These are phyloP conservation scores for Stegophylla sp. DNA, from an alignment of 2,888 invertebrate species.

Conservation along the genomic window DNA sequence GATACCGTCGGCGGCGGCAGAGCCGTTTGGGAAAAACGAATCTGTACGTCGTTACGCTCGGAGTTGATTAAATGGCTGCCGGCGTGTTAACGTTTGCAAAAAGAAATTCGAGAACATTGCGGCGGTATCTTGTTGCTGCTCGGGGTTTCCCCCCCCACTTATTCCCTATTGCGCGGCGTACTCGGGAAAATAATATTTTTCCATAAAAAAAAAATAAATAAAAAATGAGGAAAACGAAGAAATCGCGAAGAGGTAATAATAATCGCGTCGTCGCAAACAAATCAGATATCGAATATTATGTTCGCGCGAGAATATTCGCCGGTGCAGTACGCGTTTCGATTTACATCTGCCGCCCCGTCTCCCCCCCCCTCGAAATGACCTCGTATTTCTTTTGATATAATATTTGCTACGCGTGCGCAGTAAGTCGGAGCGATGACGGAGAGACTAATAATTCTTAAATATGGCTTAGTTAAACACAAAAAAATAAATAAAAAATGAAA, in stretches of 20 bases:
- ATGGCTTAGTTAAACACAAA: too few species aligned
- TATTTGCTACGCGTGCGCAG: too few species aligned
- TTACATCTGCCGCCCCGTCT: too few species aligned
- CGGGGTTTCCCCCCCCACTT: conserved; percentile 8
- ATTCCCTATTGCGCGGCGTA: too few species aligned
- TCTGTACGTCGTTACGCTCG: conserved; percentile 18
- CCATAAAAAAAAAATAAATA: background rate
- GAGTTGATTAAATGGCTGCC: conserved; percentile 42
- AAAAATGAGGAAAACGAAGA: background rate
- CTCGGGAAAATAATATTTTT: background rate
- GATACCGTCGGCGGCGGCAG: conserved; percentile 7
- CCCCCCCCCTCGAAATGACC: too few species aligned
- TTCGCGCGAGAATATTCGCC: too few species aligned
- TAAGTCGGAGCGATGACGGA: too few species aligned
- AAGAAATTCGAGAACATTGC: conserved; percentile 44
- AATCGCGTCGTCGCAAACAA: background rate
- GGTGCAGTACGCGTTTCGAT: too few species aligned
- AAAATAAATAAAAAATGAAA: too few species aligned
- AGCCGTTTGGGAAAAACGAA: conserved; percentile 35
- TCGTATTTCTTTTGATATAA: too few species aligned
- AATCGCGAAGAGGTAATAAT: background rate
- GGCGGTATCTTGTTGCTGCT: conserved; percentile 34
- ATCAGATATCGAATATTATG: background rate
- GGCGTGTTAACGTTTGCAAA: conserved; percentile 17
- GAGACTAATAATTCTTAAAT: too few species aligned